A percentile compares a stretch with the other conserved stretches of the same genome.
phyloP scores from a whole-genome alignment of 2,888 invertebrate genomes.

The Chromoteleia sp. region DNA sequence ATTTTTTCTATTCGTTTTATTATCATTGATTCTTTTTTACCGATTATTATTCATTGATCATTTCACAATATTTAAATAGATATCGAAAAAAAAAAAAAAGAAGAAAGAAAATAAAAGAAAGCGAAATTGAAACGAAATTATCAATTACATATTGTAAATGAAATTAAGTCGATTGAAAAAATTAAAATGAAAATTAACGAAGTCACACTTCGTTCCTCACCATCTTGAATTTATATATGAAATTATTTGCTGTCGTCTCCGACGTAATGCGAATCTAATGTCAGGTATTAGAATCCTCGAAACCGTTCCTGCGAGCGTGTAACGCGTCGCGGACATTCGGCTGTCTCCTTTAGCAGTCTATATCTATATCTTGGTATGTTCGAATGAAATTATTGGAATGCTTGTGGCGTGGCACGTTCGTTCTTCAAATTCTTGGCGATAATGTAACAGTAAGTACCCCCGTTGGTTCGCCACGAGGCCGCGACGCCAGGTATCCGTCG shows the following conservation, averaged over 20 bases:
- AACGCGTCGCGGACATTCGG: constrained; percentile 19
- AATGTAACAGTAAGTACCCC: constrained; percentile 48
- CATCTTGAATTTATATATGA: too few relatives aligned
- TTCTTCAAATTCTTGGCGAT: constrained; percentile 47
- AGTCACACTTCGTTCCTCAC: too few relatives aligned
- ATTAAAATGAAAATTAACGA: too few relatives aligned
- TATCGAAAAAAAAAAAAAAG: too few relatives aligned
- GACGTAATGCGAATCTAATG: not conserved
- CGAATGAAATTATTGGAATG: constrained; percentile 49
- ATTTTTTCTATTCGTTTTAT: too few relatives aligned
- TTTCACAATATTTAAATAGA: too few relatives aligned
- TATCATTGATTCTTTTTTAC: too few relatives aligned
- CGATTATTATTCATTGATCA: too few relatives aligned
- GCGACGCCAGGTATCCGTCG: constrained; percentile 26
- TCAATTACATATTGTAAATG: too few relatives aligned
- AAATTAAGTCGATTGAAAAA: too few relatives aligned
- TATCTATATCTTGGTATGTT: constrained; percentile 43
- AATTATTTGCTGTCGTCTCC: not conserved
- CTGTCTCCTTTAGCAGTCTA: constrained; percentile 42
- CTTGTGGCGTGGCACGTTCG: constrained; percentile 28
- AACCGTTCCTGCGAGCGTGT: not conserved
- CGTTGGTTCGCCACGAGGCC: constrained; percentile 23
- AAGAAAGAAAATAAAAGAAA: too few relatives aligned
- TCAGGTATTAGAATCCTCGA: not conserved
- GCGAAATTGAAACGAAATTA: too few relatives aligned